These are phyloP conservation scores for Brachyptera putata DNA, from an alignment of 2,888 invertebrate genomes.

Conservation along the genomic window DNA sequence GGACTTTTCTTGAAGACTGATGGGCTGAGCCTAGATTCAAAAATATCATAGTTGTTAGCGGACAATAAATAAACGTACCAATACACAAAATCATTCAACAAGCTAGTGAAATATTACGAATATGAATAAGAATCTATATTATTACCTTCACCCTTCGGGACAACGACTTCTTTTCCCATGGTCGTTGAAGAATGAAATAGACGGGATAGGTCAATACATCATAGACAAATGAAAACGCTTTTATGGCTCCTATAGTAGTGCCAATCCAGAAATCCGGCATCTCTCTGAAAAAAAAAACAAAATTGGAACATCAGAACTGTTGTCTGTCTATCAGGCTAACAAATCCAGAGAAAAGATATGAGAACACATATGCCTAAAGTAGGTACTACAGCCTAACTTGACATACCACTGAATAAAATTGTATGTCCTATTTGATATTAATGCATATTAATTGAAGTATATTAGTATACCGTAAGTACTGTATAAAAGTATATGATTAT, in stretches of 20 bases:
- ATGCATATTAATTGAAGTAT: too few species aligned
- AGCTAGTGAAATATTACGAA: too few species aligned
- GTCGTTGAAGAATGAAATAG: constrained; percentile 80
- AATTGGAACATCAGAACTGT: background rate
- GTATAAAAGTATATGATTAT: too few species aligned
- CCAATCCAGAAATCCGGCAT: constrained; percentile 56
- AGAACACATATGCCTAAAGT: background rate
- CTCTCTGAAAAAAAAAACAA: constrained; percentile 22
- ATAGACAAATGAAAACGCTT: constrained; percentile 77
- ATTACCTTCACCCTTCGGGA: constrained; percentile 75
- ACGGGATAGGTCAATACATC: constrained; percentile 89
- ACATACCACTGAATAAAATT: too few species aligned
- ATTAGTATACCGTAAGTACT: too few species aligned
- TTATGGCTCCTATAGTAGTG: constrained; percentile 70
- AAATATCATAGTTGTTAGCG: background rate
- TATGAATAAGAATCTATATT: too few species aligned
- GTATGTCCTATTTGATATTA: too few species aligned
- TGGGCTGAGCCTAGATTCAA: constrained; percentile 61
- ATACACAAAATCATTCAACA: too few species aligned
- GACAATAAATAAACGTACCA: too few species aligned
- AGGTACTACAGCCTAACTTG: too few species aligned
- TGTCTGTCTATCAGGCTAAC: background rate
- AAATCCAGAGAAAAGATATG: background rate
- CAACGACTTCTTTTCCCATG: constrained; percentile 77
- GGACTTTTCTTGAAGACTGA: constrained; percentile 58